phyloP scores from a whole-genome alignment of 2,113 vertebrate species.

The Aldabrachelys gigantea region DNA sequence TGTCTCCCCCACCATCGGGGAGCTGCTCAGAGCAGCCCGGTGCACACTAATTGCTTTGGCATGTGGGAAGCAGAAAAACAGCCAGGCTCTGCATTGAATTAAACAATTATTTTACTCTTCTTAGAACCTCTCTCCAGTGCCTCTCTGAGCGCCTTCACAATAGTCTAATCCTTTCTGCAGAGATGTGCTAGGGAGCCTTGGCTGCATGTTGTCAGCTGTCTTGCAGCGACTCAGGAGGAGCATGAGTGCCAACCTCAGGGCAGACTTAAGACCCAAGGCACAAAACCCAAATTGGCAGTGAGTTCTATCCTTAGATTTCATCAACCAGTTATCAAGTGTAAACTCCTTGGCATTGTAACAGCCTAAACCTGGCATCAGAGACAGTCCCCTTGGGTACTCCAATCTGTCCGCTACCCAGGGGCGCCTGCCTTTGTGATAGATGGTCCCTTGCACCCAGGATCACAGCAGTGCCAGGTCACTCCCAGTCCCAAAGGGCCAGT shows the following conservation, averaged over 20 bases:
- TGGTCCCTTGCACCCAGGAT: background rate
- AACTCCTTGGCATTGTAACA: background rate
- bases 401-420: background rate
- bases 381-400: background rate
- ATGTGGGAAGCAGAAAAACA: background rate
- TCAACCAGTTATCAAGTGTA: background rate
- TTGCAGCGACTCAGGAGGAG: background rate
- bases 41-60: background rate
- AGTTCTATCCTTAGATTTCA: background rate
- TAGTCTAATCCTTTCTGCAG: background rate
- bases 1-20: background rate
- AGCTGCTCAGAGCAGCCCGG: background rate
- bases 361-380: too few species aligned
- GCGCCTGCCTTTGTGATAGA: background rate
- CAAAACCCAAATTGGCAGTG: background rate
- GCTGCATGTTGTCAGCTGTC: background rate
- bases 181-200: fast-evolving
- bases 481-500: background rate
- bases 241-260: background rate
- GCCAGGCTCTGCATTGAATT: background rate
- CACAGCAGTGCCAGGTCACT: background rate
- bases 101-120: background rate
- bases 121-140: background rate
- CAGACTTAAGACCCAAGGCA: background rate
- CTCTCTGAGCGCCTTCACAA: background rate